Evolutionary conservation across 2,888 invertebrate genomes (phyloP), one percentile per base, ranked within the genome.

Genomic region (Clusia tigrina): DNA sequence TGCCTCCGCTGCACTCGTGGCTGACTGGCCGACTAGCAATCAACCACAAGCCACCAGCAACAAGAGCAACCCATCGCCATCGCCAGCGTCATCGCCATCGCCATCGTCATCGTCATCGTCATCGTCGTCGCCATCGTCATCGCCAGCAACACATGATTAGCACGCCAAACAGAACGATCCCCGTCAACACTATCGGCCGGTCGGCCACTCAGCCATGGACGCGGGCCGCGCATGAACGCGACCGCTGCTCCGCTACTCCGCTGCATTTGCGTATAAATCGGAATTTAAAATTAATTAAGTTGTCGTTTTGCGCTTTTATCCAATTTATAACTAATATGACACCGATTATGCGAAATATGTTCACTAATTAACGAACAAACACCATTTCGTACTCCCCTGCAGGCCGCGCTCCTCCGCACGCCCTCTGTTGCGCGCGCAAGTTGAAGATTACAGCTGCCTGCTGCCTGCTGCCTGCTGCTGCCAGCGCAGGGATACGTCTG

Each of bases 271-370:
- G 73, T 76, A 73, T 74, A 77, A 78, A 78, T 74, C 72, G 77
- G 80, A 81, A 79, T 78, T 78, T 78, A 78, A 78, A 81, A 81
- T 81, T 81, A 81, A 81, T 81, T 81, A 81, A 81, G 78, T 80
- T 81, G 81, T 81, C 81, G 81, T 81, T 81, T 78, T 80, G 76
- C 76, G 78, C 80, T 78, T 78, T 80, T 80, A 80, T 79, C 79
- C 79, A 80, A 81, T 81, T 81, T 81, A 81, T 81, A 81, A 81
- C 81, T 81, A 81, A 81, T 81, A 81, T 80, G 81, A 82, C 81
- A 81, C 79, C 81, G 81, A 82, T 82, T 82, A 82, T 81, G 79
- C 81, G 81, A 82, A 80, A 81, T 81, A 81, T 82, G 81, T 81
- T 82, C 80, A 77, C 81, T 82, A 82, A 82, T 82, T 82, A 82